Percentiles rank a stretch among this genome's conserved stretches.
phyloP scores from a whole-genome alignment of 2,113 vertebrate species.

The Falcunculus frontatus region DNA sequence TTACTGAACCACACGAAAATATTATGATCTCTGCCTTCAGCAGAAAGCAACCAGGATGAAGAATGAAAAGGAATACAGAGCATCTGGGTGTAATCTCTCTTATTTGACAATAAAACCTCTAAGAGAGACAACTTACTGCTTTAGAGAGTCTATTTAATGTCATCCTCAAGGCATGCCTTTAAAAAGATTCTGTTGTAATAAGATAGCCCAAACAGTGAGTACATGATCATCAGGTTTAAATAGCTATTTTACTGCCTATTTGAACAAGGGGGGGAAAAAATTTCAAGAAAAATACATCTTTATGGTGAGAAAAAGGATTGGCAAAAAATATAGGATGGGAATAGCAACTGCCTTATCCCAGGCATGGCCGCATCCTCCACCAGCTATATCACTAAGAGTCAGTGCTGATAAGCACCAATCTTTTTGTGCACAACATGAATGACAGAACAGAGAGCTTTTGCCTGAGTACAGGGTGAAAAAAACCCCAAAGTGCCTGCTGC shows the following conservation, averaged over 20 bases:
- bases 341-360: not conserved
- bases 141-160: not conserved
- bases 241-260: not conserved
- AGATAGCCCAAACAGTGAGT: not conserved
- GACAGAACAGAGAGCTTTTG: not conserved
- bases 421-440: not conserved
- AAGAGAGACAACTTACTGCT: not conserved
- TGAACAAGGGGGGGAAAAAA: rapidly evolving
- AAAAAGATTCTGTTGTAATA: not conserved
- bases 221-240: not conserved
- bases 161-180: not conserved
- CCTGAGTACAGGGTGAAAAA: not conserved
- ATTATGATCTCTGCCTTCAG: not conserved
- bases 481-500: not conserved
- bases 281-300: not conserved
- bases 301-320: not conserved
- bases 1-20: not conserved
- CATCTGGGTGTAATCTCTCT: not conserved
- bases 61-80: not conserved
- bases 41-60: not conserved
- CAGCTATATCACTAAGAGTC: not conserved
- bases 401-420: not conserved
- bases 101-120: not conserved
- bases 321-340: not conserved
- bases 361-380: rapidly evolving